Conservation (phyloP, 2,113 vertebrate species). For the Ochotona princeps region DNA sequence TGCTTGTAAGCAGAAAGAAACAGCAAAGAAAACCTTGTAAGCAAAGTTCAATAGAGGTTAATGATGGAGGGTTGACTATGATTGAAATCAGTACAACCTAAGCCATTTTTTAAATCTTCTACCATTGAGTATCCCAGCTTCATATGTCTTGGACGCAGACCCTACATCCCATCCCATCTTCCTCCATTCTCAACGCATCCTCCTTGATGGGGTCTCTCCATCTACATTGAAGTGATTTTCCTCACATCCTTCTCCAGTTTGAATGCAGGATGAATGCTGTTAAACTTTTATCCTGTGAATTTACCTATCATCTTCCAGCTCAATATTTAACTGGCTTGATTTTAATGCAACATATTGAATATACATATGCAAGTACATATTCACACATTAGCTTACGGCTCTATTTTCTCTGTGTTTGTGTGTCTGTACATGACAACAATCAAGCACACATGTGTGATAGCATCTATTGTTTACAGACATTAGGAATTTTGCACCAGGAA, state of each 20-base stretch:
- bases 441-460: background rate
- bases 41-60: background rate
- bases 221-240: background rate
- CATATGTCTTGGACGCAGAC: background rate
- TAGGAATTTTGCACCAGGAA: background rate
- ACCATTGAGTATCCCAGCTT: background rate
- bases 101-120: background rate
- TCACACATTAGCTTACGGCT: background rate
- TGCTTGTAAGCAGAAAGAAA: background rate
- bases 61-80: background rate
- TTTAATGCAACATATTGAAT: background rate
- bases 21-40: conserved; percentile 3
- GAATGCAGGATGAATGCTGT: background rate
- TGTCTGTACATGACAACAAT: background rate
- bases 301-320: background rate
- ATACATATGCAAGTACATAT: background rate
- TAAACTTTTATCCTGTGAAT: background rate
- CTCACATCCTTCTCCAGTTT: background rate
- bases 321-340: background rate
- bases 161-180: background rate
- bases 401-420: background rate
- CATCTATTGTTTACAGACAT: background rate
- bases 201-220: background rate
- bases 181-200: background rate
- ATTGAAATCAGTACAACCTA: background rate